Evolutionary conservation across 2,888 invertebrate genomes (phyloP).

Genomic region (Macrosoma leucophasiata): DNA sequence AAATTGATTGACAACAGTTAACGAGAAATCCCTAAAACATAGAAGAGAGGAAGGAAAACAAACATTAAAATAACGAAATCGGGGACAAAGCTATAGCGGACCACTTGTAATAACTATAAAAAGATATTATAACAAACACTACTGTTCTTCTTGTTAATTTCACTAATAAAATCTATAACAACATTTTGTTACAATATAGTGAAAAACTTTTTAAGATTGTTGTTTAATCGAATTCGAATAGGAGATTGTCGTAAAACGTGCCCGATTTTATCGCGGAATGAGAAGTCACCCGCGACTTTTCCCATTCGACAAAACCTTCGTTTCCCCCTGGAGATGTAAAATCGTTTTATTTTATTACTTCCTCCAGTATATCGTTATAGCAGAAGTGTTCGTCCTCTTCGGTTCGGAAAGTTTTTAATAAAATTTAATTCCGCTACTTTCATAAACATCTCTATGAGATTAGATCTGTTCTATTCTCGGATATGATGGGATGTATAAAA

Average conservation of each 20-base stretch:
- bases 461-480: no score
- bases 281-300: constrained; percentile 72
- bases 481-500: no score
- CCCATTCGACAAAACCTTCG: constrained; percentile 72
- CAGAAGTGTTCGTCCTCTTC: constrained; percentile 49
- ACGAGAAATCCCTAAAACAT: no score
- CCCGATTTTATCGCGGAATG: constrained; percentile 72
- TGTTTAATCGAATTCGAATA: constrained; percentile 72
- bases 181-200: constrained; percentile 33
- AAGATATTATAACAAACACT: no score
- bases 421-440: constrained; percentile 42
- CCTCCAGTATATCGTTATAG: constrained; percentile 70
- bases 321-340: constrained; percentile 72
- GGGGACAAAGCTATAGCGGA: no score
- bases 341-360: constrained; percentile 76
- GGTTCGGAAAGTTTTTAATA: constrained; percentile 47
- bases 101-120: no score
- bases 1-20: no score
- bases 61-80: no score
- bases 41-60: no score
- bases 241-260: constrained; percentile 74
- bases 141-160: no score
- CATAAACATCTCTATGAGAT: no score
- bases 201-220: constrained; percentile 58
- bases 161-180: no score